Base-by-base conservation (phyloP, 2,113 vertebrate genomes). In the Theropithecus gelada region DNA sequence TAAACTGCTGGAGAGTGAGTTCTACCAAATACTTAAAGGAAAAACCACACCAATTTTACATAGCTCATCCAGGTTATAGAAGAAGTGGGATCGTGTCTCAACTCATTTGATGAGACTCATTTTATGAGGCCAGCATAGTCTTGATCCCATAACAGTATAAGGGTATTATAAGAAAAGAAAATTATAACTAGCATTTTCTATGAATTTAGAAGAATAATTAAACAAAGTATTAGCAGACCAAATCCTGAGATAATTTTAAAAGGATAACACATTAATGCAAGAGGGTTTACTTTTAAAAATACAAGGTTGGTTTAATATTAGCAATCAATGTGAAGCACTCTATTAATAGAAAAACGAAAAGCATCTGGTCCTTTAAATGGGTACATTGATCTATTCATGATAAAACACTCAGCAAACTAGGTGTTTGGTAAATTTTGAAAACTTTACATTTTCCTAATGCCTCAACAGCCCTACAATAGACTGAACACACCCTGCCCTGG, bases 201-300 rank as follows among this genome's bases (percentile, higher is more conserved):
- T 30, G 22, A 95, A 91, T 66, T 91, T 87, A 57, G 50, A 22
- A 59, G n/a, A 55, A 88, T 87, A 61, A 66, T 20, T 52, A 90
- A 95, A 90, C 18, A 73, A 82, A 92, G 76, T 76, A 45, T 80
- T 45, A 89, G 7, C 14, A 76, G 84, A 55, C 45, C 64, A 16
- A 75, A 85, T 72, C 8, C 30, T 94, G 73, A 92, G 91, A 86
- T 68, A 80, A 30, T 68, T 90, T 82, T 35, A 57, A 93, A 91
- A 57, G 45, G 18, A 72, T 38, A 82, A 70, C 8, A 79, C 14
- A 59, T 75, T 79, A 70, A 20, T 93, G 20, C 43, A 90, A 90
- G 80, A 85, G 17, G 8, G 27, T 22, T 72, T 92, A 92, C 76
- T 86, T 94, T n/a, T 66, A 93, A n/a, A 97, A 93, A 86, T 78